Conservation (phyloP, 2,113 vertebrate genomes). For the Gallinago media region DNA sequence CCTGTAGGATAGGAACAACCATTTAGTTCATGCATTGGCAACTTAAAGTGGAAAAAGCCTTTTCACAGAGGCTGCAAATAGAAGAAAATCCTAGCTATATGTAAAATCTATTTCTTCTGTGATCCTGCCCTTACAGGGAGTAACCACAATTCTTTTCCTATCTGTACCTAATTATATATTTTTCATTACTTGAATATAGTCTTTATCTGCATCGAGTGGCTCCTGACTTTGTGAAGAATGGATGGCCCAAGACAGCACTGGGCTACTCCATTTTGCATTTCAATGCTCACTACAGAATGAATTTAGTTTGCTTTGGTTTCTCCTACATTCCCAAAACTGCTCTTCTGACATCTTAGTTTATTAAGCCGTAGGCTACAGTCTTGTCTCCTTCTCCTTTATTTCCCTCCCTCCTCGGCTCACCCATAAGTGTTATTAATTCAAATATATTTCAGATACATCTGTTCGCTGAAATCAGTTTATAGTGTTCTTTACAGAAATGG, state of each 20-base stretch:
- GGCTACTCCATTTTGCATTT: not conserved
- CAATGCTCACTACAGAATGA: not conserved
- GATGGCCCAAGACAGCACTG: not conserved
- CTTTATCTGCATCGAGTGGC: not conserved
- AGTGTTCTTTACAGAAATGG: not conserved
- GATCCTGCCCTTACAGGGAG: not conserved
- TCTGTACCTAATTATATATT: not conserved
- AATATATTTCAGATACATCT: not conserved
- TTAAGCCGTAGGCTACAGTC: not conserved
- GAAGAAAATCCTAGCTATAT: not conserved
- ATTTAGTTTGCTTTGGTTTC: not conserved
- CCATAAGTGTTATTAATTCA: not conserved
- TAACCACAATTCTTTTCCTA: not conserved
- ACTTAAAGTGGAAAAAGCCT: slow-evolving; percentile 8
- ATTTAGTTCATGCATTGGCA: not conserved
- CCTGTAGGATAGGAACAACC: not conserved
- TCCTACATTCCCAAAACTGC: not conserved
- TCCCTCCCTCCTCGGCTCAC: not conserved
- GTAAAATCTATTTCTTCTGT: not conserved
- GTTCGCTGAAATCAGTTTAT: not conserved
- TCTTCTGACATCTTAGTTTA: not conserved
- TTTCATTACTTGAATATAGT: not conserved
- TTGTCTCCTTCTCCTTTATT: not conserved
- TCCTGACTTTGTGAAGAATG: not conserved
- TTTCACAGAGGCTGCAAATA: not conserved